phyloP scores from a whole-genome alignment of 1,140 invertebrate genomes.

The Pteromalus puparum region DNA sequence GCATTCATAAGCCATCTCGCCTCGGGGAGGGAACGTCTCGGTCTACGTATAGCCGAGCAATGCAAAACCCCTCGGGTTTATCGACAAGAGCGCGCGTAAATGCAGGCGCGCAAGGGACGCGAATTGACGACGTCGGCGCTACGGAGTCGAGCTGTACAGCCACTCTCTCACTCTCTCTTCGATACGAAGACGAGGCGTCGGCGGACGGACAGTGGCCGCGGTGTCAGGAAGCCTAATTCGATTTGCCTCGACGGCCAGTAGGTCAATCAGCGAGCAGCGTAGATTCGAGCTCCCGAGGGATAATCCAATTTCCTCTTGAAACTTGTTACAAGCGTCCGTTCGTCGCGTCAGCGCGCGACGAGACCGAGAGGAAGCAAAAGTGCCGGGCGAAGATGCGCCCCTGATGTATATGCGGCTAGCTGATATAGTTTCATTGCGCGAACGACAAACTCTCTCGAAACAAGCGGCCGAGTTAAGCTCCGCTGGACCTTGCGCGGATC shows the following conservation, averaged over 20 bases:
- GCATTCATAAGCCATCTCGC: background rate
- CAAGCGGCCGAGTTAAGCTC: background rate
- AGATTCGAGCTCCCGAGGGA: conserved; percentile 3
- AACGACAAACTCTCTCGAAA: background rate
- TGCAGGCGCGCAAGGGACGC: background rate
- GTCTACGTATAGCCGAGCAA: background rate
- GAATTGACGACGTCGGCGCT: too few relatives aligned
- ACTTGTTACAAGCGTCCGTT: background rate
- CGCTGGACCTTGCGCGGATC: too few relatives aligned
- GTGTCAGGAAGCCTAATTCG: conserved; percentile 38
- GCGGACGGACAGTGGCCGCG: background rate
- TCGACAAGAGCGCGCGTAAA: background rate
- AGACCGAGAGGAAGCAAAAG: background rate
- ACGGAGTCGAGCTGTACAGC: background rate
- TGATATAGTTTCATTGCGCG: background rate
- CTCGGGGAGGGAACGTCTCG: too few relatives aligned
- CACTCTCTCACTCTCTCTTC: background rate
- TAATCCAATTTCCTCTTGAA: conserved; percentile 37
- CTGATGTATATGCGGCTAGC: too few relatives aligned
- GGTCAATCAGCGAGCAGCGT: conserved; percentile 29
- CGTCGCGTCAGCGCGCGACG: background rate
- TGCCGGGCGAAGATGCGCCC: background rate
- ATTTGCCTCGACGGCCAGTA: conserved; percentile 9
- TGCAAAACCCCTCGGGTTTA: background rate
- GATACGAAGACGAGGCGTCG: background rate